Percentiles rank a stretch among this genome's conserved stretches.
phyloP scores from a whole-genome alignment of 2,888 invertebrate species.

The Hirtodrosophila cameraria region DNA sequence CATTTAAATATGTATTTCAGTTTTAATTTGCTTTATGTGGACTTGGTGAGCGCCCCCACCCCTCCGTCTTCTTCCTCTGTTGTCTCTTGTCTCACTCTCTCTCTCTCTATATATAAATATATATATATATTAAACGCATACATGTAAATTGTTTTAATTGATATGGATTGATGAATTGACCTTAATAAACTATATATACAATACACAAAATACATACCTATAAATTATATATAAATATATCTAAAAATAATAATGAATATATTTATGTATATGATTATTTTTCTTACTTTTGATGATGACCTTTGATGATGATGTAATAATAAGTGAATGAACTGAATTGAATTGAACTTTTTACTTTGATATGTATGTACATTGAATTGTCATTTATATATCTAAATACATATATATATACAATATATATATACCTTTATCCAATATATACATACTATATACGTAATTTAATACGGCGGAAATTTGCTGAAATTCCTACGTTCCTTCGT shows the following conservation, averaged over 20 bases:
- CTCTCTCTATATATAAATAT: slow-evolving; percentile 47
- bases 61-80: slow-evolving; percentile 60
- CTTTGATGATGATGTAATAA: slow-evolving; percentile 74
- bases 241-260: slow-evolving; percentile 52
- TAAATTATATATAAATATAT: slow-evolving; percentile 40
- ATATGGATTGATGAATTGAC: slow-evolving; percentile 75
- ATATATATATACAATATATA: slow-evolving; percentile 34
- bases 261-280: slow-evolving; percentile 71
- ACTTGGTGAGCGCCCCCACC: slow-evolving; percentile 71
- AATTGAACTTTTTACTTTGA: slow-evolving; percentile 72
- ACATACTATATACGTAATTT: slow-evolving; percentile 28
- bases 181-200: slow-evolving; percentile 43
- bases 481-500: slow-evolving; percentile 56
- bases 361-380: slow-evolving; percentile 68
- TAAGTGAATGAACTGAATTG: slow-evolving; percentile 75
- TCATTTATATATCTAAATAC: slow-evolving; percentile 52
- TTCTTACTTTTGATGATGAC: slow-evolving; percentile 73
- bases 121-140: slow-evolving; percentile 65
- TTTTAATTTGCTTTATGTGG: slow-evolving; percentile 63
- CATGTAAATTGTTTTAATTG: slow-evolving; percentile 77
- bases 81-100: slow-evolving; percentile 43
- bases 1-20: not conserved
- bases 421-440: slow-evolving; percentile 32
- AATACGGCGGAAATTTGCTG: slow-evolving; percentile 66
- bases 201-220: slow-evolving; percentile 16